Evolutionary conservation across 2,797 vertebrate species (phyloP), one percentile per base, ranked within the genome.

Genomic region (Pangasius krempfi): DNA sequence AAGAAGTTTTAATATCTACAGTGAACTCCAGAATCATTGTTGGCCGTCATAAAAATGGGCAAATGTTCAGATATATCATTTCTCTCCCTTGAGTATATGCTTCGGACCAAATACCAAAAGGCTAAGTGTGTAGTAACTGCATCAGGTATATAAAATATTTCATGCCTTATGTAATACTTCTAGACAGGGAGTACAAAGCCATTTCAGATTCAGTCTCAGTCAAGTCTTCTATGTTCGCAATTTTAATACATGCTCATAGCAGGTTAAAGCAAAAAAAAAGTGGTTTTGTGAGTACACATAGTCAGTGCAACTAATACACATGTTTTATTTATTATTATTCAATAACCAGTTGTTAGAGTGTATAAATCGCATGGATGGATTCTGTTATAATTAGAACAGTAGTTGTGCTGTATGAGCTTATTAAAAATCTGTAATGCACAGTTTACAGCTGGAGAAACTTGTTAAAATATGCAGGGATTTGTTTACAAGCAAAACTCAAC

Each of bases 11-110:
- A 84, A 68, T 84, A 84, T 70, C 83, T 85, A 37, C 50, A 68
- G 8, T 50, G 44, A 84, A 68, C 62, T 52, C 80, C 80, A 85
- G 83, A 85, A 27, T 85, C 83, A 85, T 85, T 40, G 83, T 72
- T 85, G 66, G n/a, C 83, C 83, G 27, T 85, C 50, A 85, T 72
- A 85, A 85, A 70, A 85, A 85, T 27, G 50, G 83, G 47, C 44
- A 85, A 85, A 85, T 72, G 83, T 72, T 85, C 83, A 40, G 50
- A 85, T 85, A 54, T 54, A 70, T 85, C 83, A 72, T 72, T 56
- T 56, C 83, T 54, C n/a, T 85, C 47, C 83, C 66, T 37, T 27
- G 66, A 72, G 83, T 85, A 54, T 72, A 72, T 85, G 47, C 83
- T 72, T 83, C 50, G 50, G 50, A 72, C 47, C 66, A 70, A 72